Percentiles rank a stretch among this genome's conserved stretches.
These are phyloP conservation scores for Cerceris ruficornis DNA, from an alignment of 2,888 invertebrate species.

Conservation along the genomic window DNA sequence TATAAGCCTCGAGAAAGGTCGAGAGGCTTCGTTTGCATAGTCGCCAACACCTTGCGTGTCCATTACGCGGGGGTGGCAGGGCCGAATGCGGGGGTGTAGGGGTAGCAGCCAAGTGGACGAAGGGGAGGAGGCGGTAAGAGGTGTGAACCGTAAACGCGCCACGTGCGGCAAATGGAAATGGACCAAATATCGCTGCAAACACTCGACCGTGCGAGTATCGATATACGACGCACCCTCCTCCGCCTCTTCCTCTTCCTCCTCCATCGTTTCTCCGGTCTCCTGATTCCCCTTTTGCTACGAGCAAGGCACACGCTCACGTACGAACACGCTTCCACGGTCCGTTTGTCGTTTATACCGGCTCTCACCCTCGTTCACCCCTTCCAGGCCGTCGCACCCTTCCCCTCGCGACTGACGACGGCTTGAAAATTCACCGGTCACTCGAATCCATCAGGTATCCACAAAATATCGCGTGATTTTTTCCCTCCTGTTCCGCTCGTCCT, in stretches of 20 bases:
- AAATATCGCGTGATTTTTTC: slow-evolving; percentile 77
- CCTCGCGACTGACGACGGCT: slow-evolving; percentile 49
- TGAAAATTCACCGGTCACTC: slow-evolving; percentile 77
- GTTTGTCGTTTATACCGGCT: slow-evolving; percentile 60
- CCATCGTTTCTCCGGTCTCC: slow-evolving; percentile 63
- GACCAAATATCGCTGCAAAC: slow-evolving; percentile 80
- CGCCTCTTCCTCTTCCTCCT: slow-evolving; percentile 57
- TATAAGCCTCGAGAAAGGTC: slow-evolving; percentile 61
- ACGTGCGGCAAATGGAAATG: slow-evolving; percentile 81
- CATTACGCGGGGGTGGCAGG: slow-evolving; percentile 72
- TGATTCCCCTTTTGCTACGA: slow-evolving; percentile 59
- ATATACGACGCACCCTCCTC: slow-evolving; percentile 76
- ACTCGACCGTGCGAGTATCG: slow-evolving; percentile 77
- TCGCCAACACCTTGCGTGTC: slow-evolving; percentile 79
- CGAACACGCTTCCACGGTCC: slow-evolving; percentile 49
- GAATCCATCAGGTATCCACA: slow-evolving; percentile 76
- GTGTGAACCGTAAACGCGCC: slow-evolving; percentile 80
- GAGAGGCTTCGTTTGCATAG: slow-evolving; percentile 76
- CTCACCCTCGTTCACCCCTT: slow-evolving; percentile 23
- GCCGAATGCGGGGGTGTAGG: slow-evolving; percentile 16
- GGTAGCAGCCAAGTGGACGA: slow-evolving; percentile 42
- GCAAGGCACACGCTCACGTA: slow-evolving; percentile 50
- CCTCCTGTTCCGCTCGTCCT: slow-evolving; percentile 1
- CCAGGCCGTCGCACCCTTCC: slow-evolving; percentile 15
- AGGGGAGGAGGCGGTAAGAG: slow-evolving; percentile 67